Percentiles rank a stretch among this genome's conserved stretches.
These are phyloP conservation scores for Salmo trutta DNA, from an alignment of 2,797 vertebrate genomes.

Conservation along the genomic window DNA sequence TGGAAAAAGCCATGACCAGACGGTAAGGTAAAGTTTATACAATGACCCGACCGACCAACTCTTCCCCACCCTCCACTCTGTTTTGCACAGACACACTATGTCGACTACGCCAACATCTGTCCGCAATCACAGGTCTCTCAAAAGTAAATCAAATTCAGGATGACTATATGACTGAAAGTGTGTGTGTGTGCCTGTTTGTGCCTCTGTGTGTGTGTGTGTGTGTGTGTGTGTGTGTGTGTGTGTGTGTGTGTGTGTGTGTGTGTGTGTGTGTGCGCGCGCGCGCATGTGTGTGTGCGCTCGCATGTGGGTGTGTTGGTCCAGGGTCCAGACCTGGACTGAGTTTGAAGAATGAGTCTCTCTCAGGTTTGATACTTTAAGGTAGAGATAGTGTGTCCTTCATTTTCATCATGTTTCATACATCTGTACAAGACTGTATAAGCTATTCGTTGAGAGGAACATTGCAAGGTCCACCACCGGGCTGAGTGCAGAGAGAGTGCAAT, in stretches of 20 bases:
- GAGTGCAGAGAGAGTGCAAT: background rate
- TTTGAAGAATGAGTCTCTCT: background rate
- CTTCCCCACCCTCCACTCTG: background rate
- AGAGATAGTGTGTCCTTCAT: background rate
- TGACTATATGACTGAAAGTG: background rate
- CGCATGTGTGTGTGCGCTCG: too few species aligned
- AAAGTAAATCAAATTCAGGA: conserved; percentile 10
- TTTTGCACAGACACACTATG: background rate
- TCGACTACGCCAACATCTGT: conserved; percentile 15
- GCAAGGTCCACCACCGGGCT: background rate
- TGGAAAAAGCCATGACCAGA: conserved; percentile 15
- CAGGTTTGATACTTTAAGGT: background rate
- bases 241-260: background rate
- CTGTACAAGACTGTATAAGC: background rate
- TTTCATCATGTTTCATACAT: background rate
- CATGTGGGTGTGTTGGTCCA: background rate
- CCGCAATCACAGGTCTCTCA: conserved; percentile 16
- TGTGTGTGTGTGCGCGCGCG: background rate
- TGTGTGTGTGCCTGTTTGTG: background rate
- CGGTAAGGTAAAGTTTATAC: conserved; percentile 28
- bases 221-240: background rate
- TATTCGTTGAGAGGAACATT: background rate
- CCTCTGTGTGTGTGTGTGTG: background rate
- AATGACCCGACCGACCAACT: background rate
- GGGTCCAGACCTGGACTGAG: background rate